Conservation (phyloP, 2,797 vertebrate species). For the Orestias chungarensis region DNA sequence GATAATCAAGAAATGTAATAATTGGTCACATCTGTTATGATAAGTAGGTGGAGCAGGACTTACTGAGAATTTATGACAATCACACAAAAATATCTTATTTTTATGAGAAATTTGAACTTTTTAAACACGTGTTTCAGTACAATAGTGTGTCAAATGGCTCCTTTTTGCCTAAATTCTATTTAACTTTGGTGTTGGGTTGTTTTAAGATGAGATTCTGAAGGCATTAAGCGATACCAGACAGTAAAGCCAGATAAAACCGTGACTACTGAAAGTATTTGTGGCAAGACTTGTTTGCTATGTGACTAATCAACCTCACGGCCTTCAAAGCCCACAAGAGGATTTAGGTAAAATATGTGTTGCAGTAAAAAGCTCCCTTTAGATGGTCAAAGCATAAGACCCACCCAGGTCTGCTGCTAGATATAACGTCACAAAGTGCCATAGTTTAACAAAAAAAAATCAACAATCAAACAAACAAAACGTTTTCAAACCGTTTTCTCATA, state of each 20-base stretch:
- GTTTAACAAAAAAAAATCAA: too few relatives aligned
- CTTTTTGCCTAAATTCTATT: too few relatives aligned
- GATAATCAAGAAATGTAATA: slow-evolving; percentile 3
- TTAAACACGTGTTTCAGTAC: neutral
- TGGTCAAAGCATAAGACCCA: neutral
- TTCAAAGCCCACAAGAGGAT: slow-evolving; percentile 2
- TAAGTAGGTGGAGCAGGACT: neutral
- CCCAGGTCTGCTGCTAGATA: neutral
- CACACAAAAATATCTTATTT: neutral
- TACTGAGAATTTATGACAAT: neutral
- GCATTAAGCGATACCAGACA: neutral
- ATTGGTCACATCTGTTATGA: neutral
- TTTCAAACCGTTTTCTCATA: neutral
- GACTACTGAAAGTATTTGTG: slow-evolving; percentile 5
- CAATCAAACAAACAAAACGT: too few relatives aligned
- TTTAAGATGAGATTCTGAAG: neutral
- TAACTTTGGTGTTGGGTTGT: neutral
- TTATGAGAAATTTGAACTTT: neutral
- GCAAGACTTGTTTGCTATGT: slow-evolving; percentile 4
- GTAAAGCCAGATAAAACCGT: slow-evolving; percentile 1
- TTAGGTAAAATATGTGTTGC: slow-evolving; percentile 14
- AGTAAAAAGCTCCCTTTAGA: neutral
- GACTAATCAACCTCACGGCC: neutral
- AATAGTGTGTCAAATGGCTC: neutral
- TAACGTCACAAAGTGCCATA: neutral